phyloP scores from a whole-genome alignment of 2,797 vertebrate species.

The Pipistrellus kuhlii region DNA sequence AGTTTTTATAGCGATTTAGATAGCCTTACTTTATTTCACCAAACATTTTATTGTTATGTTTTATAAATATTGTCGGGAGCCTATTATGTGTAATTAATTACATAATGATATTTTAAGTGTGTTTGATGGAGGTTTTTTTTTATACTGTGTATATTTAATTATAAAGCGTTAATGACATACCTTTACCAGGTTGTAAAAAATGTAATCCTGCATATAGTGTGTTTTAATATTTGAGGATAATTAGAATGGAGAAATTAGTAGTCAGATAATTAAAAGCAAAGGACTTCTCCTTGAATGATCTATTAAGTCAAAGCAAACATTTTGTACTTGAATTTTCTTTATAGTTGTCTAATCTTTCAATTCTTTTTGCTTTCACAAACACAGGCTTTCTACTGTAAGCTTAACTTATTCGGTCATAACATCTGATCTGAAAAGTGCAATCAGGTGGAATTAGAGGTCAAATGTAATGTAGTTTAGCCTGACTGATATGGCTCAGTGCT shows the following conservation, averaged over 20 bases:
- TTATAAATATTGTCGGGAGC: conserved; percentile 4
- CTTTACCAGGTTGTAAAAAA: neutral
- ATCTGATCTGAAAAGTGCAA: conserved; percentile 72
- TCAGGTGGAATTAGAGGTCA: conserved; percentile 77
- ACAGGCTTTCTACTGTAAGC: conserved; percentile 58
- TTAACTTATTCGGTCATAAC: conserved; percentile 75
- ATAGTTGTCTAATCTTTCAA: conserved; percentile 40
- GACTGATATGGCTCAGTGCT: no score
- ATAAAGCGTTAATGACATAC: neutral
- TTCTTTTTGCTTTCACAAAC: conserved; percentile 35
- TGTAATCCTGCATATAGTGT: neutral
- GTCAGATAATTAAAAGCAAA: conserved; percentile 44
- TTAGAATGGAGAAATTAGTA: conserved; percentile 44
- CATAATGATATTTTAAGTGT: neutral
- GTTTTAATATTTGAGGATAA: neutral
- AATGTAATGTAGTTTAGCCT: conserved; percentile 59
- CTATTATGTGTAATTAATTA: neutral
- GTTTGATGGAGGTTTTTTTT: neutral
- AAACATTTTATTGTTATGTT: neutral
- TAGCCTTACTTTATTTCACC: neutral
- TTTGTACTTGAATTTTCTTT: conserved; percentile 45
- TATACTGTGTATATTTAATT: conserved; percentile 14
- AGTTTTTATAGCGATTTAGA: neutral
- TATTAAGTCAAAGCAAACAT: conserved; percentile 41
- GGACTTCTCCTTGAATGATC: neutral